Percentiles rank a stretch among this genome's conserved stretches.
phyloP scores from a whole-genome alignment of 2,113 vertebrate species.

The Miniopterus natalensis region DNA sequence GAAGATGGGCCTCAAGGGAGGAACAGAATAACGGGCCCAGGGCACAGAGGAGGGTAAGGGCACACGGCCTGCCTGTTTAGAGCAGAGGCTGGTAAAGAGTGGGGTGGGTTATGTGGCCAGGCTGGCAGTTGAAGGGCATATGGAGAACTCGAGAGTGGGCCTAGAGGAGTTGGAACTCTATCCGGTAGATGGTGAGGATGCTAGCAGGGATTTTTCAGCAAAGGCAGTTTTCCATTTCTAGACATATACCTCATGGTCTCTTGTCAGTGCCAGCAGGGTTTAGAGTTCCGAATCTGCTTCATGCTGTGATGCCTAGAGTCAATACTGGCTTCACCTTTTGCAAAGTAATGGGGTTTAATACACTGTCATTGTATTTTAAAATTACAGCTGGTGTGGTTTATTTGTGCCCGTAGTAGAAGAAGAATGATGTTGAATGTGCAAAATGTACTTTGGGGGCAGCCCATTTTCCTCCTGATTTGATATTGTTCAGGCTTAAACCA shows the following conservation, averaged over 20 bases:
- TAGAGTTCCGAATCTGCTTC: constrained; percentile 25
- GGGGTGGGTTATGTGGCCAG: neutral
- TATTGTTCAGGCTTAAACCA: neutral
- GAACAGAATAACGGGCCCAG: neutral
- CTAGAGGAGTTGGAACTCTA: neutral
- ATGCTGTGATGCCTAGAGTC: neutral
- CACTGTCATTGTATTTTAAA: constrained; percentile 19
- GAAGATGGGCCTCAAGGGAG: neutral
- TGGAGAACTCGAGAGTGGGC: neutral
- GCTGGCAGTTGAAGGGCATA: neutral
- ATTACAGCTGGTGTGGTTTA: neutral
- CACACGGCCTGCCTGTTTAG: no score
- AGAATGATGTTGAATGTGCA: constrained; percentile 17
- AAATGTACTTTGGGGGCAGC: constrained; percentile 32
- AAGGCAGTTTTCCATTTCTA: neutral
- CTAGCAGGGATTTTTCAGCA: neutral
- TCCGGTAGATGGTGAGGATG: neutral
- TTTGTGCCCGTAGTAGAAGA: constrained; percentile 35
- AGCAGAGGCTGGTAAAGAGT: neutral
- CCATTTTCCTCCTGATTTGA: constrained; percentile 50
- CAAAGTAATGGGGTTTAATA: constrained; percentile 7
- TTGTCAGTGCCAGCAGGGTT: neutral
- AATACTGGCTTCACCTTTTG: neutral
- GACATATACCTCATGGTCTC: neutral
- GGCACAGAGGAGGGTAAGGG: neutral